These are phyloP conservation scores for Habropoda laboriosa DNA, from an alignment of 1,140 invertebrate genomes.

Conservation along the genomic window DNA sequence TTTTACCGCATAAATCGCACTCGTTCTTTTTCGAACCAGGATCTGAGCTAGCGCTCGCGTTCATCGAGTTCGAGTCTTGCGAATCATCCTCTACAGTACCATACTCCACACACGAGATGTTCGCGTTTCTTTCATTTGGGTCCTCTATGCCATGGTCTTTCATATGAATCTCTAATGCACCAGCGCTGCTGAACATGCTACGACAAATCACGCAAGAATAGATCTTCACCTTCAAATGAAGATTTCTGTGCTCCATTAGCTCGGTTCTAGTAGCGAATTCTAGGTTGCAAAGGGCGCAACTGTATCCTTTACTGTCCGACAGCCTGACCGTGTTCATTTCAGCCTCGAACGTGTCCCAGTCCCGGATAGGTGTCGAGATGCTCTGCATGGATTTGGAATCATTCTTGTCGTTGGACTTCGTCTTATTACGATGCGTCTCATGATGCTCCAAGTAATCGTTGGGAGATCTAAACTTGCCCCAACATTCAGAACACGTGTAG, in stretches of 20 bases:
- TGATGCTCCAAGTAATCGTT: slow-evolving; percentile 74
- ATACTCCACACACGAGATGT: slow-evolving; percentile 69
- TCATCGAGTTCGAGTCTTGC: slow-evolving; percentile 30
- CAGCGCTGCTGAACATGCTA: slow-evolving; percentile 84
- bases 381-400: slow-evolving; percentile 3
- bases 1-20: slow-evolving; percentile 84
- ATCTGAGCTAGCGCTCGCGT: slow-evolving; percentile 63
- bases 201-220: slow-evolving; percentile 84
- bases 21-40: slow-evolving; percentile 75
- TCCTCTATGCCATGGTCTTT: slow-evolving; percentile 79
- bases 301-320: slow-evolving; percentile 74
- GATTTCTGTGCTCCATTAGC: slow-evolving; percentile 85
- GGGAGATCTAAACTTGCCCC: slow-evolving; percentile 44
- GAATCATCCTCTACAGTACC: slow-evolving; percentile 25
- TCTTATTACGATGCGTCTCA: slow-evolving; percentile 60
- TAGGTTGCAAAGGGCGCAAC: slow-evolving; percentile 85
- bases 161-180: slow-evolving; percentile 83
- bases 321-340: slow-evolving; percentile 14
- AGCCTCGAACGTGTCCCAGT: slow-evolving; percentile 54
- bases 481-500: slow-evolving; percentile 69
- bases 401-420: background rate
- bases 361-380: slow-evolving; percentile 33
- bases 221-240: slow-evolving; percentile 86
- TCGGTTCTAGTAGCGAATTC: slow-evolving; percentile 84
- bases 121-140: slow-evolving; percentile 69